Evolutionary conservation across 1,140 invertebrate genomes (phyloP).

Genomic region (Anastrepha obliqua): DNA sequence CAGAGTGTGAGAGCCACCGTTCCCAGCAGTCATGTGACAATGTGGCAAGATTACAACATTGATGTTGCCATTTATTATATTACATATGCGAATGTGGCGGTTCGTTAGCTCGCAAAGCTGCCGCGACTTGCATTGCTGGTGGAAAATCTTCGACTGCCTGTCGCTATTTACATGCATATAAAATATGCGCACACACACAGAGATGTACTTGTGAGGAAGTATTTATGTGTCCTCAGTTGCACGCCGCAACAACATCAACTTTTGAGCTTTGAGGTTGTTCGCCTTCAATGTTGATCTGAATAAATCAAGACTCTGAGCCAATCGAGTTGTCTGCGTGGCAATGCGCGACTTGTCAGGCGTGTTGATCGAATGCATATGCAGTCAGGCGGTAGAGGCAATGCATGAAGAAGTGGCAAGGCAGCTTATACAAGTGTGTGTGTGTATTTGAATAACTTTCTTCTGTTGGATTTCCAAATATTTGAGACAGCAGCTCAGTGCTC

Average conservation of each 20-base stretch:
- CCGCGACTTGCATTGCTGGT: background rate
- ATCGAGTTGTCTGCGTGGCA: slow-evolving; percentile 38
- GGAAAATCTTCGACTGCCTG: slow-evolving; percentile 11
- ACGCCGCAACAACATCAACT: slow-evolving; percentile 32
- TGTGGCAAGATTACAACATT: slow-evolving; percentile 34
- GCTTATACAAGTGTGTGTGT: background rate
- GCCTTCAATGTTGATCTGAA: slow-evolving; percentile 36
- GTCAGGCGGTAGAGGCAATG: background rate
- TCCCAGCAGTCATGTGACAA: slow-evolving; percentile 38
- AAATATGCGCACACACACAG: background rate
- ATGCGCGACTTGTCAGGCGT: background rate
- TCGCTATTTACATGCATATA: background rate
- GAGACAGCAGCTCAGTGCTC: background rate
- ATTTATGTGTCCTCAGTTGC: background rate
- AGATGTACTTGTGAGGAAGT: background rate
- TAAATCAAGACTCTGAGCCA: slow-evolving; percentile 38
- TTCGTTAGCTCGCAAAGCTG: background rate
- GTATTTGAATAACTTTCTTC: background rate
- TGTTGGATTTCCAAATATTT: background rate
- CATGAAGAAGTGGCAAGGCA: background rate
- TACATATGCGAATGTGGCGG: background rate
- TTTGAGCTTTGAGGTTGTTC: slow-evolving; percentile 28
- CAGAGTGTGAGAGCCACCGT: background rate
- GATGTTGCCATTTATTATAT: slow-evolving; percentile 35
- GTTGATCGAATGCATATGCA: slow-evolving; percentile 6